These are phyloP conservation scores for Dascyllus trimaculatus DNA, from an alignment of 2,113 vertebrate species.

Conservation along the genomic window DNA sequence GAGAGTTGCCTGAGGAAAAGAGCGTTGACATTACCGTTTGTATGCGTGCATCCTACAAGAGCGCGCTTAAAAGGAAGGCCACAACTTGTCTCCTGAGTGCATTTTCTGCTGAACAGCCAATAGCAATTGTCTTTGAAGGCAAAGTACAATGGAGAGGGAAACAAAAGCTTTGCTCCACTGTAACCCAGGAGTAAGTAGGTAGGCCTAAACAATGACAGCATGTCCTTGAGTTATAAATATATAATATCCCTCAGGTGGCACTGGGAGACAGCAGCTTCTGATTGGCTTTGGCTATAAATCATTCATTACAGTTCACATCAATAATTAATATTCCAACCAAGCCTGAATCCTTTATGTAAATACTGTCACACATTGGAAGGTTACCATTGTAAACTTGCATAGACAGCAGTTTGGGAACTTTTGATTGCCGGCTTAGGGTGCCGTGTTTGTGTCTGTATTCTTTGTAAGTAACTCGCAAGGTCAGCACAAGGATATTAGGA, in stretches of 20 bases:
- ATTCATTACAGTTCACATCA: slow-evolving; percentile 86
- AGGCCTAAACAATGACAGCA: slow-evolving; percentile 84
- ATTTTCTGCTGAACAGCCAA: slow-evolving; percentile 75
- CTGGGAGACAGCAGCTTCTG: slow-evolving; percentile 82
- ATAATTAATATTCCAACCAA: slow-evolving; percentile 87
- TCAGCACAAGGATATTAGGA: slow-evolving; percentile 26
- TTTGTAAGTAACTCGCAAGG: slow-evolving; percentile 36
- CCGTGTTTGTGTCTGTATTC: slow-evolving; percentile 54
- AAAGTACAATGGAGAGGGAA: slow-evolving; percentile 63
- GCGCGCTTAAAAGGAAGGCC: slow-evolving; percentile 57
- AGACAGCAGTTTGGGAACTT: slow-evolving; percentile 85
- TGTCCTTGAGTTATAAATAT: slow-evolving; percentile 89
- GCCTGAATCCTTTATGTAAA: slow-evolving; percentile 88
- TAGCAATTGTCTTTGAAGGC: slow-evolving; percentile 76
- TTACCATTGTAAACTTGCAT: slow-evolving; percentile 83
- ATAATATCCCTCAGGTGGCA: slow-evolving; percentile 84
- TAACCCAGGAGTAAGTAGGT: slow-evolving; percentile 69
- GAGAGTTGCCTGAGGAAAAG: slow-evolving; percentile 35
- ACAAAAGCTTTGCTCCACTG: slow-evolving; percentile 69
- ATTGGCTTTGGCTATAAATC: slow-evolving; percentile 88
- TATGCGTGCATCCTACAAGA: slow-evolving; percentile 39
- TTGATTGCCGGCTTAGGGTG: slow-evolving; percentile 72
- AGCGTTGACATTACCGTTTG: slow-evolving; percentile 34
- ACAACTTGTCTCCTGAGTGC: slow-evolving; percentile 55
- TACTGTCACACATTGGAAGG: slow-evolving; percentile 84